Evolutionary conservation across 2,888 invertebrate genomes (phyloP), one percentile per base, ranked within the genome.

Genomic region (Watsonalla binaria): DNA sequence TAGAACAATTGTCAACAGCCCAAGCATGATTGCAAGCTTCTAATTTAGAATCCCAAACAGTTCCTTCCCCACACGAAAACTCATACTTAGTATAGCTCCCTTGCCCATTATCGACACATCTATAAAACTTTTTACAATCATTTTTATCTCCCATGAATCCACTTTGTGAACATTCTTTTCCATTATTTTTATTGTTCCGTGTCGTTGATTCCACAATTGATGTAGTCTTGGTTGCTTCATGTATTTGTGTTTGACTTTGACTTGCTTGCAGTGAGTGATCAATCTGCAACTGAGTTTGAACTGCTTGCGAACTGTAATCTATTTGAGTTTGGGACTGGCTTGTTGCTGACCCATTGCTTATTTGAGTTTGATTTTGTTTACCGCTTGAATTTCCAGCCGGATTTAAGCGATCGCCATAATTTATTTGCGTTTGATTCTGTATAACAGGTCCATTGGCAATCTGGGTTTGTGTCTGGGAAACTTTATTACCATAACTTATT

Each of bases 91-190:
- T 90, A 56, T 80, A 92, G 7, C 82, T 80, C 8, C 85, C 86
- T 61, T 69, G 83, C 11, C 87, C 90, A 61, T 89, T 88, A 54
- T 86, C 81, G 6, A 94, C 93, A 75, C 95, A 95, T 63, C 94
- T 90, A 68, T 94, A 94, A 78, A 95, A 95, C 71, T 93, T 94
- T 51, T 86, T 91, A 66, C 95, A 95, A 66, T 95, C 91, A 35
- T 82, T 69, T 50, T 52, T 47, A 67, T 83, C 82, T 70, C 93
- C 92, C 68, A 93, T 92, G 70, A 94, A 95, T 42, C 95, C 95
- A 76, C 92, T 93, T 47, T 62, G 55, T 33, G 59, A 65, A 56
- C 80, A 81, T 55, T 65, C 52, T 35, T 60, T 55, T 24, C 11
- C 34, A 45, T 56, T 47, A 49, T 57, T 57, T 46, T 56, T 61